Conservation (phyloP, 2,797 vertebrate genomes). For the Oreochromis grahami region DNA sequence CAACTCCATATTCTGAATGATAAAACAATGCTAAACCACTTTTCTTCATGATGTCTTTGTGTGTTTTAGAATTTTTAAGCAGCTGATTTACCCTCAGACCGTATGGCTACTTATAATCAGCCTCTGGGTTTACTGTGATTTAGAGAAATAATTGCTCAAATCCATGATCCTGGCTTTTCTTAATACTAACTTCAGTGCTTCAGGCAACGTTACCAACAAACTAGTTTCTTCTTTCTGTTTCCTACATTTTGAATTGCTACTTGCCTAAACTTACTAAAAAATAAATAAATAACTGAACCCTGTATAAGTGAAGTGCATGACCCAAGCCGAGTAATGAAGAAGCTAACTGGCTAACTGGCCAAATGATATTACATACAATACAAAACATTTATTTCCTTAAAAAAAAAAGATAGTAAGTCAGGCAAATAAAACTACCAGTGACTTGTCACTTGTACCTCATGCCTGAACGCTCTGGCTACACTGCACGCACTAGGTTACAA, state of each 20-base stretch:
- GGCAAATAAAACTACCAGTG: neutral
- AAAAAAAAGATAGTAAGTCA: neutral
- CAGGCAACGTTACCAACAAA: neutral
- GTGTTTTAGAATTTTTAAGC: neutral
- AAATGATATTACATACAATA: neutral
- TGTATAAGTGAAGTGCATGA: neutral
- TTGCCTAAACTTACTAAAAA: neutral
- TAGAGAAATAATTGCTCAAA: neutral
- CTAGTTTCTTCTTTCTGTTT: neutral
- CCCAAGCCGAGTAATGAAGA: neutral
- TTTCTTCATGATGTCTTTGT: neutral
- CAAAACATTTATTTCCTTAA: neutral
- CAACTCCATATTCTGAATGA: neutral
- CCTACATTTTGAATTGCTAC: neutral
- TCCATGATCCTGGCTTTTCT: neutral
- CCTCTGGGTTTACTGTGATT: neutral
- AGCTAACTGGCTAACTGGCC: neutral
- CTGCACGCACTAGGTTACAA: neutral
- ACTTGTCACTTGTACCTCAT: neutral
- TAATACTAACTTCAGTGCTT: neutral
- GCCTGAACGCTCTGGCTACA: neutral
- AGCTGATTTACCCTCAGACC: neutral
- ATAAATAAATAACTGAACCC: neutral
- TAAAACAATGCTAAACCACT: neutral
- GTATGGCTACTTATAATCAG: neutral